Percentiles rank a stretch among this genome's conserved stretches.
Conservation (phyloP, 2,888 invertebrate genomes). For the Lobophora halterata region DNA sequence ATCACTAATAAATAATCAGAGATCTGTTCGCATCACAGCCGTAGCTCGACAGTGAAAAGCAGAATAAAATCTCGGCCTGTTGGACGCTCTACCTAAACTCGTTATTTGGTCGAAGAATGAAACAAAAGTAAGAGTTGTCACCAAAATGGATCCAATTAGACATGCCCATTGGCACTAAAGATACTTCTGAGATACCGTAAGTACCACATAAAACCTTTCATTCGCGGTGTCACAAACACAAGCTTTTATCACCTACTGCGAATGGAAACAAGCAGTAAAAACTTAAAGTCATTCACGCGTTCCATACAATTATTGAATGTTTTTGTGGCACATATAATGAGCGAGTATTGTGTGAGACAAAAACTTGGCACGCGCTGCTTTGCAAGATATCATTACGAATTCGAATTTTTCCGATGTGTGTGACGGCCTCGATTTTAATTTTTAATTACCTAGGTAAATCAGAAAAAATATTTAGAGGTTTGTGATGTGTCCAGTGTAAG, state of each 20-base stretch:
- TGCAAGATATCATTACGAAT: slow-evolving; percentile 12
- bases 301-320: slow-evolving; percentile 41
- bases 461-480: too few relatives aligned
- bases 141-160: slow-evolving; percentile 5
- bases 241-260: slow-evolving; percentile 12
- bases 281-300: slow-evolving; percentile 37
- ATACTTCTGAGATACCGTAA: not conserved
- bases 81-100: too few relatives aligned
- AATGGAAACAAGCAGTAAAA: slow-evolving; percentile 13
- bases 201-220: slow-evolving; percentile 10
- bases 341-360: slow-evolving; percentile 33
- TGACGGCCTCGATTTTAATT: not conserved
- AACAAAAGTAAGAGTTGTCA: slow-evolving; percentile 7
- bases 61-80: too few relatives aligned
- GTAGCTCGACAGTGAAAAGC: too few relatives aligned
- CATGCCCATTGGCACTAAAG: not conserved
- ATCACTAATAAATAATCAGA: too few relatives aligned
- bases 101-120: not conserved
- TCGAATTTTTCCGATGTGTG: slow-evolving; percentile 5
- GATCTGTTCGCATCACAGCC: too few relatives aligned
- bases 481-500: too few relatives aligned
- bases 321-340: slow-evolving; percentile 41
- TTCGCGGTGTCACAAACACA: slow-evolving; percentile 15
- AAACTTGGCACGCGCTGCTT: slow-evolving; percentile 24
- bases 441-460: too few relatives aligned